Conservation (phyloP, 2,113 vertebrate genomes). For the Nerophis lumbriciformis region DNA sequence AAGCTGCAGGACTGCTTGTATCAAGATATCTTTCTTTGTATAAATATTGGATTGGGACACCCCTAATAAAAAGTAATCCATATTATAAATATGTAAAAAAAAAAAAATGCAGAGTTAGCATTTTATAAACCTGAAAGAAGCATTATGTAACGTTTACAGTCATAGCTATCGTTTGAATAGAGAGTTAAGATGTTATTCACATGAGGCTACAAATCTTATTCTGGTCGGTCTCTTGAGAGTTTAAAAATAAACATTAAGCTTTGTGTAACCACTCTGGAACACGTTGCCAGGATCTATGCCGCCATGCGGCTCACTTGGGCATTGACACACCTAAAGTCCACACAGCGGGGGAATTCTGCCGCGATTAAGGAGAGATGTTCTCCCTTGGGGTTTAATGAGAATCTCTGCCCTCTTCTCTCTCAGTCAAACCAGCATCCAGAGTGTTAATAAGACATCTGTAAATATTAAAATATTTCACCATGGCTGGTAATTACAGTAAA, state of each 20-base stretch:
- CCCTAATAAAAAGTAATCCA: no score
- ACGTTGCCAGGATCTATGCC: slow-evolving; percentile 28
- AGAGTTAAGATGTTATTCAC: background rate
- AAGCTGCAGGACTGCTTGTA: no score
- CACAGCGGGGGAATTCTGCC: slow-evolving; percentile 55
- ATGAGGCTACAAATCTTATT: slow-evolving; percentile 1
- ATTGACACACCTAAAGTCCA: slow-evolving; percentile 39
- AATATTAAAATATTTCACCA: background rate
- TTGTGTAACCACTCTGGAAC: slow-evolving; percentile 3
- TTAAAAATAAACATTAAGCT: slow-evolving; percentile 1
- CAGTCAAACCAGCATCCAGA: slow-evolving; percentile 19
- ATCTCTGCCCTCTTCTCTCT: slow-evolving; percentile 29
- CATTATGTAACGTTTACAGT: background rate
- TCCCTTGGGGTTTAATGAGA: slow-evolving; percentile 61
- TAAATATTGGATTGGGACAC: no score
- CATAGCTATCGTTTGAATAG: background rate
- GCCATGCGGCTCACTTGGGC: slow-evolving; percentile 32
- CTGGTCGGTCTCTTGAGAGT: slow-evolving; percentile 7
- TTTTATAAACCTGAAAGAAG: background rate
- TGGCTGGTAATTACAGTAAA: no score
- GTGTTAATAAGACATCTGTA: background rate
- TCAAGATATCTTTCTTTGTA: no score
- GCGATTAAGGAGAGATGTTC: slow-evolving; percentile 60
- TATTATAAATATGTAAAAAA: no score
- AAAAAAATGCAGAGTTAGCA: background rate